A percentile compares a stretch with the other conserved stretches of the same genome.
Evolutionary conservation across 2,888 invertebrate species (phyloP).

Genomic region (Polyploca ridens): DNA sequence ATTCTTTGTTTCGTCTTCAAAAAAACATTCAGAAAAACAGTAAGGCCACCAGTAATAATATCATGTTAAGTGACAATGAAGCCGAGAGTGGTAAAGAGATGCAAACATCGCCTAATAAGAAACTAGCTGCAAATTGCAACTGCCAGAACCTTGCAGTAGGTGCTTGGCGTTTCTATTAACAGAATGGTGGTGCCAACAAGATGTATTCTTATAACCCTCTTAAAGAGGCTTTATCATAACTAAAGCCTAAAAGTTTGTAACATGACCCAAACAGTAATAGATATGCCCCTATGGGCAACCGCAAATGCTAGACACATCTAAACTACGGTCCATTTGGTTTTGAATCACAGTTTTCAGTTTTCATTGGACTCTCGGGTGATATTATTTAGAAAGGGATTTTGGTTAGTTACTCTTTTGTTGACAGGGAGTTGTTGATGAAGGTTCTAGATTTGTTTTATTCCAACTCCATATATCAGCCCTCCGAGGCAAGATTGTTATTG

Average conservation of each 20-base stretch:
- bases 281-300: constrained; percentile 22
- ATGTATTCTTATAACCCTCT: background rate
- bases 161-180: no score
- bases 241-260: background rate
- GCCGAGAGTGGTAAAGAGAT: no score
- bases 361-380: constrained; percentile 32
- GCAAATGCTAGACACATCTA: constrained; percentile 22
- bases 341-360: constrained; percentile 38
- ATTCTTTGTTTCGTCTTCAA: background rate
- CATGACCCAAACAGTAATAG: constrained; percentile 20
- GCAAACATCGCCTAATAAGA: no score
- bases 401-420: constrained; percentile 3
- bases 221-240: background rate
- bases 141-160: no score
- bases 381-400: constrained; percentile 28
- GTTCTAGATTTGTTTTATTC: background rate
- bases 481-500: no score
- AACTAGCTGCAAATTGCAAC: no score
- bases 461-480: no score
- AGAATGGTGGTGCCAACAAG: no score
- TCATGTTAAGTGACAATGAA: no score
- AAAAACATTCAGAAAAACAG: no score
- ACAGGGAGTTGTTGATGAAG: background rate
- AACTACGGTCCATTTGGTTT: constrained; percentile 36
- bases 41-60: no score